Percentiles rank a stretch among this genome's conserved stretches.
phyloP scores from a whole-genome alignment of 2,113 vertebrate species.

The Accipiter virgatus region DNA sequence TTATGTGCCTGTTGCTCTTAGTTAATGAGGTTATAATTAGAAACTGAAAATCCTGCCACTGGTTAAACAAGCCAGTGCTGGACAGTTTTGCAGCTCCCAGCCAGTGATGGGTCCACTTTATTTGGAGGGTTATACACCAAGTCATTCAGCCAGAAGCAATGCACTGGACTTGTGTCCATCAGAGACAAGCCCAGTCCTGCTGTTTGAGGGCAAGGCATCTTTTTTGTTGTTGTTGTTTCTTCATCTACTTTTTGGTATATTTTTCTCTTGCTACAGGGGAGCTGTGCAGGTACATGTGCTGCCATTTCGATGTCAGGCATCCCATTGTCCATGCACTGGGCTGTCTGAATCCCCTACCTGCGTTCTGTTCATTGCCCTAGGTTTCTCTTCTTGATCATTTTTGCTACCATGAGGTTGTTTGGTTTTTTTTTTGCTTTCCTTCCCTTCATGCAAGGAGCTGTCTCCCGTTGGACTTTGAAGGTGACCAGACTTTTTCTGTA shows the following conservation, averaged over 20 bases:
- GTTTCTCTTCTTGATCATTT: not conserved
- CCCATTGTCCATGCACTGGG: no score
- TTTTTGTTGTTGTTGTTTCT: not conserved
- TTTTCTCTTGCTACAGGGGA: not conserved
- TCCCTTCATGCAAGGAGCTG: not conserved
- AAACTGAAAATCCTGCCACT: not conserved
- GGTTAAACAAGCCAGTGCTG: not conserved
- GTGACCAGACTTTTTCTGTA: not conserved
- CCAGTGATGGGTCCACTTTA: not conserved
- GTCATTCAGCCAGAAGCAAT: not conserved
- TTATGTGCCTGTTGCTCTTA: not conserved
- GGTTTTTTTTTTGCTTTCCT: not conserved
- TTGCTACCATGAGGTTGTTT: not conserved
- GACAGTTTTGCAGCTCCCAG: not conserved
- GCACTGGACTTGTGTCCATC: not conserved
- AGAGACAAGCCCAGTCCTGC: not conserved
- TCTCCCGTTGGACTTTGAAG: not conserved
- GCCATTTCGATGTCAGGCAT: not conserved
- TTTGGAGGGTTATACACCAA: not conserved
- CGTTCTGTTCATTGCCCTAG: accelerated
- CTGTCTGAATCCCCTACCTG: not conserved
- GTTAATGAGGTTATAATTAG: conserved; percentile 7
- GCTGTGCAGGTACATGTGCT: not conserved
- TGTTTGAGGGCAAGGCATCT: not conserved
- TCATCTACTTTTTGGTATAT: not conserved